Conservation (phyloP, 2,888 invertebrate genomes). For the Melinaea marsaeus region DNA sequence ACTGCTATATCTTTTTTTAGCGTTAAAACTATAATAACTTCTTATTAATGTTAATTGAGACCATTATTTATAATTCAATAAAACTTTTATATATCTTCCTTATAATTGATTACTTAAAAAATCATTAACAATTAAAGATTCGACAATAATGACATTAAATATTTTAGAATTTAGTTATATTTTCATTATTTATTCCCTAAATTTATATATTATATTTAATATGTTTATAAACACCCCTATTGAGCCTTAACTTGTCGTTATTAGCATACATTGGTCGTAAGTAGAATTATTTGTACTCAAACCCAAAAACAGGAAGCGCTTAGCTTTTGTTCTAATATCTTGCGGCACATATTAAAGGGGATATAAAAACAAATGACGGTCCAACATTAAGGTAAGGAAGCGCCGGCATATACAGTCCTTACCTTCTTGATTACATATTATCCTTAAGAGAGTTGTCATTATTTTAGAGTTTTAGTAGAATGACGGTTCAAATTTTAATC, state of each 20-base stretch:
- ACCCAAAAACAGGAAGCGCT: conserved; percentile 54
- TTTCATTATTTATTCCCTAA: no score
- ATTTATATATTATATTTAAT: no score
- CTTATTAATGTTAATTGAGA: no score
- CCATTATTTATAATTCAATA: no score
- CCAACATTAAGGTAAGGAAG: conserved; percentile 29
- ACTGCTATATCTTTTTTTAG: no score
- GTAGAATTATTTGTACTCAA: conserved; percentile 54
- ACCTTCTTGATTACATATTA: conserved; percentile 10
- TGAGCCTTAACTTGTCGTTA: no score
- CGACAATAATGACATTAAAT: no score
- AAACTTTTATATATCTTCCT: no score
- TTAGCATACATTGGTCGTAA: conserved; percentile 35
- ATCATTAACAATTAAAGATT: no score
- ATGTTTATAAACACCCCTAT: neutral
- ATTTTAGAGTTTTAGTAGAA: conserved; percentile 6
- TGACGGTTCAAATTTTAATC: neutral
- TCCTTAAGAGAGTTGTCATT: conserved; percentile 13
- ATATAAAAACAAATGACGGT: conserved; percentile 44
- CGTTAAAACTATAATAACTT: no score
- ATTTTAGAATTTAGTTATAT: no score
- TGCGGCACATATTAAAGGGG: conserved; percentile 38
- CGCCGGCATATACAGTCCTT: conserved; percentile 16
- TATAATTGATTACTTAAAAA: no score
- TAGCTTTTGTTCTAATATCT: conserved; percentile 57